Evolutionary conservation across 2,888 invertebrate species (phyloP).

Genomic region (Oscheius sp.): DNA sequence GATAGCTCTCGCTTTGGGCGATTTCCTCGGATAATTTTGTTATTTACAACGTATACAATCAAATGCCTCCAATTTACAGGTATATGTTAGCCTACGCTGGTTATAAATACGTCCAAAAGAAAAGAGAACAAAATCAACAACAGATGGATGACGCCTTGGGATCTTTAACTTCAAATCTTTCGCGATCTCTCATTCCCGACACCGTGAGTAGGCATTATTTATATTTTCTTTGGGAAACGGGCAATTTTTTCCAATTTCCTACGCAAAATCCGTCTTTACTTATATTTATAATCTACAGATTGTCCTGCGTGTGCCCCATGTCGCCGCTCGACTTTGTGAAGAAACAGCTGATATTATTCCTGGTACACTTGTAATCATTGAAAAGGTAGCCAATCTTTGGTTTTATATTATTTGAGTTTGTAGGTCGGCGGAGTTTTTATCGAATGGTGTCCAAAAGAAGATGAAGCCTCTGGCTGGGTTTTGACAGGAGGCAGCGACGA

Average conservation of each 20-base stretch:
- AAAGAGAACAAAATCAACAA: conserved; percentile 46
- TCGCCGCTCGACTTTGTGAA: conserved; percentile 51
- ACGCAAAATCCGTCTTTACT: too few relatives aligned
- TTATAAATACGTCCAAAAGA: conserved; percentile 59
- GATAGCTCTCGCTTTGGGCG: too few relatives aligned
- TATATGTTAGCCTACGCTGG: conserved; percentile 59
- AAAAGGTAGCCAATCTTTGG: conserved; percentile 54
- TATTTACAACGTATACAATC: too few relatives aligned
- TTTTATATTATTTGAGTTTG: background rate
- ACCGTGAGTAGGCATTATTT: conserved; percentile 32
- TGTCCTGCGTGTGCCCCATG: conserved; percentile 44
- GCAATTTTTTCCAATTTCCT: too few relatives aligned
- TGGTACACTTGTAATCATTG: conserved; percentile 62
- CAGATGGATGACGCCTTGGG: conserved; percentile 54
- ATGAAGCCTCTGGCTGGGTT: conserved; percentile 55
- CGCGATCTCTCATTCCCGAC: conserved; percentile 54
- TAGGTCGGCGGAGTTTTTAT: conserved; percentile 68
- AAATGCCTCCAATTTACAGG: background rate
- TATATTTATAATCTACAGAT: conserved; percentile 41
- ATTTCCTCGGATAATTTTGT: too few relatives aligned
- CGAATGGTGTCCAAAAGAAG: conserved; percentile 69
- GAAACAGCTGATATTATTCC: conserved; percentile 47
- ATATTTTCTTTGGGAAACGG: background rate
- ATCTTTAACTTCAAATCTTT: conserved; percentile 45
- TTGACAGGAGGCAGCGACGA: conserved; percentile 39